Conservation (phyloP, 2,888 invertebrate species). For the Drosophila longiperda region DNA sequence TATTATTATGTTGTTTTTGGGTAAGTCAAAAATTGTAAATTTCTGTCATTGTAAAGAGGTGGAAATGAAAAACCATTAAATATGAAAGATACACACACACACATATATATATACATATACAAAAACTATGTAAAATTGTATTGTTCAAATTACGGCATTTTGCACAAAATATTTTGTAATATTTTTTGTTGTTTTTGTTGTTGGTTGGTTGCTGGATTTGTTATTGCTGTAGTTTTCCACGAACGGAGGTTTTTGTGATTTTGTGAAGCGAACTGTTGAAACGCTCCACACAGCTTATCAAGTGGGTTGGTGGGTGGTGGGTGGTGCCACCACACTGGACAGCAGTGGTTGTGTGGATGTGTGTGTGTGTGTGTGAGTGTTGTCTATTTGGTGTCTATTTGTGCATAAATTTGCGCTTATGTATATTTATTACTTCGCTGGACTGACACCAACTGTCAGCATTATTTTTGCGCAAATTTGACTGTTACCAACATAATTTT, state of each 20-base stretch:
- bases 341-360: constrained; percentile 20
- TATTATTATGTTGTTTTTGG: constrained; percentile 37
- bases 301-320: constrained; percentile 20
- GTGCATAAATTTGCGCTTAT: constrained; percentile 75
- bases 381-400: constrained; percentile 58
- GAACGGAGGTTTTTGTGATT: constrained; percentile 67
- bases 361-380: constrained; percentile 5
- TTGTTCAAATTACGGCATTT: constrained; percentile 56
- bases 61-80: constrained; percentile 30
- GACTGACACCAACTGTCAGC: constrained; percentile 78
- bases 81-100: constrained; percentile 16
- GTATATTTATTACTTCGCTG: constrained; percentile 74
- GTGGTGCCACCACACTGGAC: constrained; percentile 11
- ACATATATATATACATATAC: constrained; percentile 15
- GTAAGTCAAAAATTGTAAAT: constrained; percentile 34
- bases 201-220: constrained; percentile 23
- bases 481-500: constrained; percentile 45
- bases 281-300: constrained; percentile 27
- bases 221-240: constrained; percentile 27
- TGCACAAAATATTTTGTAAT: constrained; percentile 66
- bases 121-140: constrained; percentile 7
- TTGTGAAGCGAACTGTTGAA: constrained; percentile 73
- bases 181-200: constrained; percentile 52
- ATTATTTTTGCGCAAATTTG: constrained; percentile 66
- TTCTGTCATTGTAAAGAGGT: constrained; percentile 39